Conservation (phyloP, 2,113 vertebrate genomes). For the Menidia beryllina region DNA sequence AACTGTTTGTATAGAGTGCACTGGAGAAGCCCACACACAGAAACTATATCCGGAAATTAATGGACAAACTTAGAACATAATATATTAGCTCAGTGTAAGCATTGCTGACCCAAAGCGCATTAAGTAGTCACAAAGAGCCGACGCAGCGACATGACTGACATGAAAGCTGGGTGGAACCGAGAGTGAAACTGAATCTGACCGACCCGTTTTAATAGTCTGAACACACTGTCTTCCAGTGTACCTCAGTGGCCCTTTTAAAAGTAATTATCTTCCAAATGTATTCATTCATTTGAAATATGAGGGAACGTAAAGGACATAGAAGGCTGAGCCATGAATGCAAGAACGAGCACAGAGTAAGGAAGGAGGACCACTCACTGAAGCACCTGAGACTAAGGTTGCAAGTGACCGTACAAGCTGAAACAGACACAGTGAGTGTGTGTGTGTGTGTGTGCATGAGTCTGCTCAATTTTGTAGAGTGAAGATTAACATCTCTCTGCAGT, state of each 20-base stretch:
- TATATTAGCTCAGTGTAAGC: conserved; percentile 22
- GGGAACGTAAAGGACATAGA: conserved; percentile 51
- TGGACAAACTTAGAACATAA: conserved; percentile 7
- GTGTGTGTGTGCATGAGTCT: conserved; percentile 1
- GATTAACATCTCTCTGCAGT: conserved; percentile 57
- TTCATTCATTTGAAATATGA: conserved; percentile 49
- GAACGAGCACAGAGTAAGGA: neutral
- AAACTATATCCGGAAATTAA: neutral
- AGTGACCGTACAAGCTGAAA: conserved; percentile 30
- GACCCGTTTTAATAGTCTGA: conserved; percentile 56
- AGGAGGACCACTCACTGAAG: conserved; percentile 16
- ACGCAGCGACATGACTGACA: neutral
- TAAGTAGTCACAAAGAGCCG: neutral
- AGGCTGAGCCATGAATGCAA: conserved; percentile 41
- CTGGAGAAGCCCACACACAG: conserved; percentile 2
- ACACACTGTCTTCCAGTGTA: conserved; percentile 26
- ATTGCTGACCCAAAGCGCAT: conserved; percentile 24
- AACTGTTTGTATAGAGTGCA: neutral
- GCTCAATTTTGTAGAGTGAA: conserved; percentile 21
- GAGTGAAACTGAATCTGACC: conserved; percentile 39
- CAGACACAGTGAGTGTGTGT: neutral
- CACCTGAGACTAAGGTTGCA: conserved; percentile 20
- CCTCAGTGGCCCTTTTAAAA: conserved; percentile 47
- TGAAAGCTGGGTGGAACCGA: conserved; percentile 36
- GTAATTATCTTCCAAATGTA: conserved; percentile 62